Conservation (phyloP, 2,888 invertebrate genomes). For the Drosophila nigritarsus region DNA sequence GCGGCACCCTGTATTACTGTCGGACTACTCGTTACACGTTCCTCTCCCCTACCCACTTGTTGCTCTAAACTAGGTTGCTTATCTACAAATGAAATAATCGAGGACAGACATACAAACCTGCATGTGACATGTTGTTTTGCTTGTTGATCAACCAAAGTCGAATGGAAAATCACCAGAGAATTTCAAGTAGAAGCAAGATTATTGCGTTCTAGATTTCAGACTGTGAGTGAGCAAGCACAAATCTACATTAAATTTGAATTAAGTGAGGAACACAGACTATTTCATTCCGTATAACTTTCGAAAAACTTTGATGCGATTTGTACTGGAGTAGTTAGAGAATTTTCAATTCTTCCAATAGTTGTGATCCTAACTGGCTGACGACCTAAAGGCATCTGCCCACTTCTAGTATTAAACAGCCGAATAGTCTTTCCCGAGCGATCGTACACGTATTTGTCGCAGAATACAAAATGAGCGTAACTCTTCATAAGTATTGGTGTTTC, state of each 20-base stretch:
- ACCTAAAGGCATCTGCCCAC: conserved; percentile 25
- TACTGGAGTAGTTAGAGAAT: not conserved
- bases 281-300: not conserved
- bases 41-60: not conserved
- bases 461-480: conserved; percentile 3
- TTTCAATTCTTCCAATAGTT: not conserved
- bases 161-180: conserved; percentile 36
- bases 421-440: not conserved
- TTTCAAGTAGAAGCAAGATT: conserved; percentile 15
- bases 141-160: conserved; percentile 18
- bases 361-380: conserved; percentile 16
- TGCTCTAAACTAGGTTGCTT: conserved; percentile 3
- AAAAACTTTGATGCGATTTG: not conserved
- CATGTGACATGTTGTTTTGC: conserved; percentile 18
- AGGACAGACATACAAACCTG: conserved; percentile 5
- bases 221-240: not conserved
- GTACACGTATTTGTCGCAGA: conserved; percentile 2
- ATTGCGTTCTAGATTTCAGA: conserved; percentile 10
- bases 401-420: not conserved
- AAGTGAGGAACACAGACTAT: conserved; percentile 1
- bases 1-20: conserved; percentile 8
- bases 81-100: conserved; percentile 22
- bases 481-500: conserved; percentile 31
- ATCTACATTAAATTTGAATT: not conserved
- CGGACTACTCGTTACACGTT: not conserved